Evolutionary conservation across 2,888 invertebrate genomes (phyloP).

Genomic region (Schizaphis graminum): DNA sequence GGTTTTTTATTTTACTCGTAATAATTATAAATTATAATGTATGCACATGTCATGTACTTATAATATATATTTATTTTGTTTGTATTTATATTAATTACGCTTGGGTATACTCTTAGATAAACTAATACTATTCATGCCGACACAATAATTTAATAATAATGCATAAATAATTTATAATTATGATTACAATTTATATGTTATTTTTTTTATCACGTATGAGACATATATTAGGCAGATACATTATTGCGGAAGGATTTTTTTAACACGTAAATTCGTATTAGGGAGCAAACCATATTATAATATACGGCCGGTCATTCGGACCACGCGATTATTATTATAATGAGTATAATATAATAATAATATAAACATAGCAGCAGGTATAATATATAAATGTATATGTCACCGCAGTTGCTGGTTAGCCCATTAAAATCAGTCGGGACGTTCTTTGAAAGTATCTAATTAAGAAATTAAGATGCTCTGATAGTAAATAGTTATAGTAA

Average conservation of each 20-base stretch:
- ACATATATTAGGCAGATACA: neutral
- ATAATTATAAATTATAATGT: neutral
- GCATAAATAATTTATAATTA: neutral
- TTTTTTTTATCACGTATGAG: neutral
- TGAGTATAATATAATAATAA: neutral
- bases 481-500: constrained; percentile 5
- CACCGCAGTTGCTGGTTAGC: neutral
- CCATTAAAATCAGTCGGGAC: constrained; percentile 54
- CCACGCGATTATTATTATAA: neutral
- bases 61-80: neutral
- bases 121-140: neutral
- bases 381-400: neutral
- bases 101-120: neutral
- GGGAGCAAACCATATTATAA: neutral
- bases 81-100: neutral
- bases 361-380: neutral
- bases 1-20: neutral
- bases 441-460: constrained; percentile 52
- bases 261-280: neutral
- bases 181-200: neutral
- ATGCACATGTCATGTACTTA: neutral
- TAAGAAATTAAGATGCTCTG: constrained; percentile 60
- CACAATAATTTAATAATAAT: neutral
- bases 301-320: neutral
- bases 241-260: neutral